These are phyloP conservation scores for Coptotermes formosanus DNA, from an alignment of 1,140 invertebrate genomes.

Conservation along the genomic window DNA sequence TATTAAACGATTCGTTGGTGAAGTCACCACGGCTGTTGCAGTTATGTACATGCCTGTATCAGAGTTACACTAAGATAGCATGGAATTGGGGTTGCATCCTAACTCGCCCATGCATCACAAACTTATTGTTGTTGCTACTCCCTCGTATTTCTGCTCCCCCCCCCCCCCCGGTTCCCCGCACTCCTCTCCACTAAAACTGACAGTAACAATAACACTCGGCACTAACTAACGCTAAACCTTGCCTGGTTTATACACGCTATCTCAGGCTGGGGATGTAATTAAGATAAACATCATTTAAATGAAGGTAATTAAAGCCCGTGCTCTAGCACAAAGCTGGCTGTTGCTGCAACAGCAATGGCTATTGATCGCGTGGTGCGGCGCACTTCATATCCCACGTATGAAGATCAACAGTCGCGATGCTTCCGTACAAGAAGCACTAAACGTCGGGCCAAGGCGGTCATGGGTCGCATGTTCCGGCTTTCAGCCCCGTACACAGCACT, in stretches of 20 bases:
- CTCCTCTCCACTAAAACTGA: not conserved
- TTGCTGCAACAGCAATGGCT: slow-evolving; percentile 22
- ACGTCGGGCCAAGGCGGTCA: no score
- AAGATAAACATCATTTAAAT: slow-evolving; percentile 32
- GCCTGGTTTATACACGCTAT: slow-evolving; percentile 15
- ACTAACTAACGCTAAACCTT: slow-evolving; percentile 16
- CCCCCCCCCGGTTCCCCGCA: not conserved
- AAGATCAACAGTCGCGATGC: not conserved
- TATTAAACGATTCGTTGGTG: no score
- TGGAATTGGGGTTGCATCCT: not conserved
- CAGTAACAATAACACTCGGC: slow-evolving; percentile 15
- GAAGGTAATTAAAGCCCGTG: slow-evolving; percentile 29
- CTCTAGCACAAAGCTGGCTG: slow-evolving; percentile 1
- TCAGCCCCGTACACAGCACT: no score
- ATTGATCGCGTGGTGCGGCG: not conserved
- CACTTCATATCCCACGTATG: not conserved
- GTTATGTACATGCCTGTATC: not conserved
- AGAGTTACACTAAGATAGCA: not conserved
- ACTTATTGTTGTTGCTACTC: slow-evolving; percentile 4
- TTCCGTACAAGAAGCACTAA: no score
- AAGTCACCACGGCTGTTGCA: not conserved
- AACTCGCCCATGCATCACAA: slow-evolving; percentile 3
- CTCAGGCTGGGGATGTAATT: slow-evolving; percentile 29
- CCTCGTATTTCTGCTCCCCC: not conserved
- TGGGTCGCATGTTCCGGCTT: no score